Evolutionary conservation across 1,140 invertebrate genomes (phyloP).

Genomic region (Drosophila pseudoananassae): DNA sequence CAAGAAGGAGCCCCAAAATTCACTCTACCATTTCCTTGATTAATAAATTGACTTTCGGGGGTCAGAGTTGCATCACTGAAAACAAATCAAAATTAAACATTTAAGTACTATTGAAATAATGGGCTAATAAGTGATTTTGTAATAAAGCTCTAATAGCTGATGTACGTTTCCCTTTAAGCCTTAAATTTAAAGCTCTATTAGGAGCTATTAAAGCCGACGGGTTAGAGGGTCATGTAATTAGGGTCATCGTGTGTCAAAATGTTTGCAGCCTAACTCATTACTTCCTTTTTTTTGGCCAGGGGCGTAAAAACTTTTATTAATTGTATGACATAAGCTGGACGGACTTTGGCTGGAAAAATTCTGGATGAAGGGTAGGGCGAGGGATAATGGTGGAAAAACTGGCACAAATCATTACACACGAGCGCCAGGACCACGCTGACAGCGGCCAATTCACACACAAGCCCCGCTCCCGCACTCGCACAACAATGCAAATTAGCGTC

Average conservation of each 20-base stretch:
- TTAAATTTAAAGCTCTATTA: neutral
- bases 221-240: constrained; percentile 43
- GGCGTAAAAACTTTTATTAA: constrained; percentile 58
- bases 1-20: neutral
- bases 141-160: too few species aligned
- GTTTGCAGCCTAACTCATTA: constrained; percentile 23
- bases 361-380: neutral
- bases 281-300: constrained; percentile 11
- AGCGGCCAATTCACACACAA: constrained; percentile 43
- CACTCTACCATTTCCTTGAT: neutral
- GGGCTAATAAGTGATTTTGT: neutral
- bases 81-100: neutral
- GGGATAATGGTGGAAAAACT: constrained; percentile 21
- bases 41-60: neutral
- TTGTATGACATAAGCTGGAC: constrained; percentile 61
- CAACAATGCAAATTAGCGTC: constrained; percentile 66
- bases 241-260: constrained; percentile 56
- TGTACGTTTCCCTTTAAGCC: neutral
- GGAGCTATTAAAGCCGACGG: neutral
- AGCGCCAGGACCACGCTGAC: constrained; percentile 35
- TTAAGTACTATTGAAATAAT: neutral
- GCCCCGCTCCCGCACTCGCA: constrained; percentile 17
- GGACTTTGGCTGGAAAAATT: neutral
- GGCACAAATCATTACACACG: constrained; percentile 62
- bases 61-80: too few species aligned